phyloP scores from a whole-genome alignment of 2,888 invertebrate genomes.

The Catocala sponsa region DNA sequence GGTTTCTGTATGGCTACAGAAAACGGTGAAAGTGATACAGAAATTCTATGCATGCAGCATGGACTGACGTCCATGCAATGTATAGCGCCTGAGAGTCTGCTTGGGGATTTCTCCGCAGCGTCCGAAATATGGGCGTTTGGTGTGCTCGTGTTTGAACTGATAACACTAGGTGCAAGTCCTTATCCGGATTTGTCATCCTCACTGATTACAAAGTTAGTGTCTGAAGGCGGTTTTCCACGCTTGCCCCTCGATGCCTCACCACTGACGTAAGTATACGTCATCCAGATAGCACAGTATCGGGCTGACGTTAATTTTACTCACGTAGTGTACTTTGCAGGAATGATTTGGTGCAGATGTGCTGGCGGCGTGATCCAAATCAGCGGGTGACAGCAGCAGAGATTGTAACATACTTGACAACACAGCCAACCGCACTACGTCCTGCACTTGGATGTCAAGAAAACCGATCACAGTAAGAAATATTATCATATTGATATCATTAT shows the following conservation, averaged over 20 bases:
- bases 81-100: slow-evolving; percentile 96
- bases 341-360: not conserved
- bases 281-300: not conserved
- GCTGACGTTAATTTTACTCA: no score
- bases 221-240: slow-evolving; percentile 90
- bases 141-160: slow-evolving; percentile 93
- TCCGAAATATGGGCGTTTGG: slow-evolving; percentile 97
- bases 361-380: not conserved
- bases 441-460: not conserved
- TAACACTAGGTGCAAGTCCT: slow-evolving; percentile 96
- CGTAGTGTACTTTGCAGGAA: not conserved
- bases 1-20: slow-evolving; percentile 95
- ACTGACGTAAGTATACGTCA: slow-evolving; percentile 49
- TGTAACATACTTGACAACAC: not conserved
- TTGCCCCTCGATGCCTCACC: slow-evolving; percentile 88
- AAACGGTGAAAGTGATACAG: slow-evolving; percentile 90
- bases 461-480: no score
- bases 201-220: slow-evolving; percentile 88
- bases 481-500: no score
- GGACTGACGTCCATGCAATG: slow-evolving; percentile 95
- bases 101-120: slow-evolving; percentile 93
- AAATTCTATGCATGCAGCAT: slow-evolving; percentile 93
- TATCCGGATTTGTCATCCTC: slow-evolving; percentile 92
- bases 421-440: not conserved
- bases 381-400: not conserved